Evolutionary conservation across 2,888 invertebrate genomes (phyloP), one percentile per base, ranked within the genome.

Genomic region (Alcis repandata): DNA sequence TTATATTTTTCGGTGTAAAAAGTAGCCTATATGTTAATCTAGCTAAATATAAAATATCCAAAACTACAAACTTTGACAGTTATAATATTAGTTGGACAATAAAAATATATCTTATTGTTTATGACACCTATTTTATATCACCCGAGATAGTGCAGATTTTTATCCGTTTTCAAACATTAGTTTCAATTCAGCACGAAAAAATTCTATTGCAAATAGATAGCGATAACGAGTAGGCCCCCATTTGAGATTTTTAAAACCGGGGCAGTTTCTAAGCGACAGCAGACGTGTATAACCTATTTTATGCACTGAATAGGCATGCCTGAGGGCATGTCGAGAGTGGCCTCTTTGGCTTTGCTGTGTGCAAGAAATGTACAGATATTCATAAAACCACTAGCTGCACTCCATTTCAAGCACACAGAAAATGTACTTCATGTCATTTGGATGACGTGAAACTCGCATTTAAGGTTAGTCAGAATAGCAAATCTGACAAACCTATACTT

Each of bases 241-340:
- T 19, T 0, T 20, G 19, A 43, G 8, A 17, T 15, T 17, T 41
- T 41, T 41, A 41, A 41, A 17, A 43, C 19, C 19, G 19, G 9
- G 22, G 20, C 45, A 15, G 15, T 49, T 49, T 49, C 48, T 10
- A 9, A 32, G 32, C 17, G 17, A 1, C 17, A 17, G 49, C 11
- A 11, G 45, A 27, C 0, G 13, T 22, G n/a, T 15, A 33, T 33
- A 32, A 49, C 49, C 49, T 49, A 49, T 49, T 17, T 49, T 49
- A 15, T 33, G 17, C 32, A 10, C 49, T 49, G 49, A 49, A 49
- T 49, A 33, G 32, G 20, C n/a, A 8, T 17, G 32, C 49, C 33
- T 49, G 6, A 15, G 32, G 49, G 49, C 49, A 32, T 11, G 1
- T 6, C 2, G 13, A 11, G 9, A 48, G 22, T n/a, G 32, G 15